These are phyloP conservation scores for Protonibea diacanthus DNA, from an alignment of 2,797 vertebrate species.

Conservation along the genomic window DNA sequence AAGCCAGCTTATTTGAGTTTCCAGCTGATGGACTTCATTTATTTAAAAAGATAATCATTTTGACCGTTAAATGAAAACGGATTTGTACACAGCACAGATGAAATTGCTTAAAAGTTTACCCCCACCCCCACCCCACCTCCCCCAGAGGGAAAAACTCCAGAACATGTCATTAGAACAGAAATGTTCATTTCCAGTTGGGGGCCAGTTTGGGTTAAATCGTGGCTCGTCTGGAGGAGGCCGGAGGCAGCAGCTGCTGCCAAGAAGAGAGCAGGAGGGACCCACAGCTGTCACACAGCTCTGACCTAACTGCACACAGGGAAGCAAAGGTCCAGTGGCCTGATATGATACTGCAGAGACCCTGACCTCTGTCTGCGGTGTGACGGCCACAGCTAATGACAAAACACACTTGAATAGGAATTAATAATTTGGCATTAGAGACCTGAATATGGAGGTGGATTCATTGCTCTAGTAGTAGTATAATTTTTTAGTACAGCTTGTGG, in stretches of 20 bases:
- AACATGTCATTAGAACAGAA: conserved; percentile 1
- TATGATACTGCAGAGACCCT: conserved; percentile 59
- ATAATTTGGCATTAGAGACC: conserved; percentile 8
- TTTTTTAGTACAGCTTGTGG: neutral
- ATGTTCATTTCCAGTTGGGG: conserved; percentile 28
- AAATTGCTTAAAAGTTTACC: neutral
- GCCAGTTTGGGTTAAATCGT: conserved; percentile 54
- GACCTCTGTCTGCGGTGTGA: conserved; percentile 58
- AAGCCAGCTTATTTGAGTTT: conserved; percentile 19
- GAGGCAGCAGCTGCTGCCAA: conserved; percentile 40
- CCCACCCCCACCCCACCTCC: neutral
- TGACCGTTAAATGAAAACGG: conserved; percentile 30
- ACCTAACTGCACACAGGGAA: conserved; percentile 49
- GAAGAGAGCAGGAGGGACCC: conserved; percentile 38
- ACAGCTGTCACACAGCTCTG: conserved; percentile 65
- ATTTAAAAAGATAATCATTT: conserved; percentile 20
- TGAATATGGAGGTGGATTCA: neutral
- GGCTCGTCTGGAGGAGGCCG: conserved; percentile 43
- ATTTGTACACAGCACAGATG: neutral
- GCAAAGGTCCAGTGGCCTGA: conserved; percentile 50
- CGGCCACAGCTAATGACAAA: conserved; percentile 57
- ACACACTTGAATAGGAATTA: conserved; percentile 29
- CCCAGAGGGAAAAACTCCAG: conserved; percentile 5
- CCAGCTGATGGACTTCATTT: conserved; percentile 23
- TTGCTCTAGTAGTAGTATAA: neutral